phyloP scores from a whole-genome alignment of 2,113 vertebrate genomes.

The Mionectes macconnelli region DNA sequence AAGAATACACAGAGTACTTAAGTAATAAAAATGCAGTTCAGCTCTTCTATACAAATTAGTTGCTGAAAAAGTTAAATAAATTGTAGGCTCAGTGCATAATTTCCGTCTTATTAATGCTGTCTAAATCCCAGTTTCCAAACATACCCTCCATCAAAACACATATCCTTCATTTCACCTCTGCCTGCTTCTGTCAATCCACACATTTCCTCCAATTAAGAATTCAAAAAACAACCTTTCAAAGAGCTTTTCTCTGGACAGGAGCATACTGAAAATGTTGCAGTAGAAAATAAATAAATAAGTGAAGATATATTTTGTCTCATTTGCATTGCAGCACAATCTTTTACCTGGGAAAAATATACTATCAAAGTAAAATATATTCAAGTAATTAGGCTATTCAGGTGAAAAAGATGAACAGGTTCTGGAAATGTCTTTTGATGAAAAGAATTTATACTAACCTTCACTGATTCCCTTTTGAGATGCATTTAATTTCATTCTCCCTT shows the following conservation, averaged over 20 bases:
- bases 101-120: background rate
- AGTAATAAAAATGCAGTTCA: background rate
- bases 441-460: background rate
- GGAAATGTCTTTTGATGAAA: background rate
- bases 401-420: background rate
- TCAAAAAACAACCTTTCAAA: background rate
- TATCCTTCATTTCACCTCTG: background rate
- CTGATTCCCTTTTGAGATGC: background rate
- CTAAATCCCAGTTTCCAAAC: slow-evolving; percentile 5
- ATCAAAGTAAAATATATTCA: background rate
- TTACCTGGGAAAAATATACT: background rate
- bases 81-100: background rate
- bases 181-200: background rate
- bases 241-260: background rate
- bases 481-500: background rate
- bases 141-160: background rate
- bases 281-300: background rate
- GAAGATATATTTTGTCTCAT: background rate
- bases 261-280: background rate
- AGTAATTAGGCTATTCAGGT: background rate
- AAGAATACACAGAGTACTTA: background rate
- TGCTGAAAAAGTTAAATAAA: background rate
- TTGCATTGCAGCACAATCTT: background rate
- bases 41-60: background rate
- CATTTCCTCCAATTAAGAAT: background rate